Evolutionary conservation across 2,888 invertebrate species (phyloP), one percentile per base, ranked within the genome.

Genomic region (Lymantria dispar): DNA sequence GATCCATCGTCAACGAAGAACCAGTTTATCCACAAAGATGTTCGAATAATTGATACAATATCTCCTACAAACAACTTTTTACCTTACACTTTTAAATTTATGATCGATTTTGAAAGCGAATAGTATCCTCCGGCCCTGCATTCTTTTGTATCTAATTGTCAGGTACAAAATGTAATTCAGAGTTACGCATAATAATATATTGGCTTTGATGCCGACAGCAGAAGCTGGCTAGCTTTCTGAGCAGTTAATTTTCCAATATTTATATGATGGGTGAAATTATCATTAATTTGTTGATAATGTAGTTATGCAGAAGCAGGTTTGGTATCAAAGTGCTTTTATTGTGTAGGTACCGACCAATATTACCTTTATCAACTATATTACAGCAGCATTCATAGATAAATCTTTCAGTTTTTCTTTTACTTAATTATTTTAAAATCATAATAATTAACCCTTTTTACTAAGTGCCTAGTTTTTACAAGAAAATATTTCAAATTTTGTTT

Each of bases 21-120:
- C 83, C 77, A 63, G 83, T 84, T 75, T 62, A 54, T 54, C 53
- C 44, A 45, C 39, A 13, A 48, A 49, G 44, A 49, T 48, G 40
- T 46, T 62, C 72, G 70, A 73, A 72, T 83, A 85, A 85, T 85
- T 83, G 80, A 78, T 76, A 72, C 76, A 57, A 68, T 68, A 70
- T 73, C 63, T 58, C 64, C 56, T 60, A 62, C 68, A 70, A 73
- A 72, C 71, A 60, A 74, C 72, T 83, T 80, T 79, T 77, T 75
- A 74, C 71, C 69, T 70, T 72, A 63, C 52, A 48, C 42, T 63
- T 54, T 64, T 65, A 56, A 70, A 67, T 71, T 68, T 73, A 77
- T 50, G 72, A 62, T 68, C 62, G 58, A 58, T 67, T 74, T 74
- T 73, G 58, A 64, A 65, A 68, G 45, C 49, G 39, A 56, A 56